Evolutionary conservation across 2,797 vertebrate genomes (phyloP), one percentile per base, ranked within the genome.

Genomic region (Tenualosa thibaudeaui): DNA sequence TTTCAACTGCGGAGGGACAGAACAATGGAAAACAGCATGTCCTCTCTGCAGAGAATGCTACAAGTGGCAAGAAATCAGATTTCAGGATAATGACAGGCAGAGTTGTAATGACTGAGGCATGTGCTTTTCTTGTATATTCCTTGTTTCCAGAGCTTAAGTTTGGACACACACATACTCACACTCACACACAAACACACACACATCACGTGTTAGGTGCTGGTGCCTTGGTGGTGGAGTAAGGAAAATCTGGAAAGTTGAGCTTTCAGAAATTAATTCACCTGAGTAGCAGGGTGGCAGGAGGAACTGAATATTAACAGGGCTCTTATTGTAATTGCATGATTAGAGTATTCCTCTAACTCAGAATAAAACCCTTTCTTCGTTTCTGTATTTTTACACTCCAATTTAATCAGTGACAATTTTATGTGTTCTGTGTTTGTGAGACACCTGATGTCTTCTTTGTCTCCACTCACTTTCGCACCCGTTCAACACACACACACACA

Each of bases 271-370:
- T 90, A 88, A 89, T 88, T 90, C 89, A 90, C 87, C 89, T 84
- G 86, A 88, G 89, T 84, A 88, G 86, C 54, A 83, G 71, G 82
- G 88, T 82, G 84, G 68, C 83, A 71, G 85, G 84, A 89, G 86
- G 87, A 87, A 85, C 81, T 84, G 89, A 90, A 91, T 90, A 89
- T 89, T 87, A 91, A 90, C 87, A 86, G 82, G 86, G 85, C 88
- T 90, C 87, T 89, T 88, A 88, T 88, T 89, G 84, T 82, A 89
- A 89, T 85, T 88, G 81, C 84, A 86, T 88, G 89, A 91, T 90
- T 89, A 90, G 86, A 58, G 88, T 86, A 87, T 86, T 85, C 89
- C 87, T 85, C 13, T 51, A 51, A 90, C 81, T 87, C 82, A 43
- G 84, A 90, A 90, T 89, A 90, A 90, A 89, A 89, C 82, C 86